Conservation (phyloP, 2,797 vertebrate genomes). For the Siniperca undulata region DNA sequence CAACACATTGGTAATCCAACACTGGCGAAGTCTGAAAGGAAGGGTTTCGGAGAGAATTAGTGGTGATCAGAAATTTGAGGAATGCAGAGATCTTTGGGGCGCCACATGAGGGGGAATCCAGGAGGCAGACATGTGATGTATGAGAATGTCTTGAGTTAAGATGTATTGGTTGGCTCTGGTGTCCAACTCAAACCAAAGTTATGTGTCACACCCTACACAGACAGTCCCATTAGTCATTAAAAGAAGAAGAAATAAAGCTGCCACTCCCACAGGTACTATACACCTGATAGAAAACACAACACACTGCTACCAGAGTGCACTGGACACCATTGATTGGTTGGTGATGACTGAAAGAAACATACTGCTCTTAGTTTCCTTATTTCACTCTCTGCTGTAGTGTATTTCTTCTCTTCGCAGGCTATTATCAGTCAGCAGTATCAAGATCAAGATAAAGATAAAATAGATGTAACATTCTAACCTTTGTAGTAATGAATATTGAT, state of each 20-base stretch:
- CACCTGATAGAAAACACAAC: constrained; percentile 47
- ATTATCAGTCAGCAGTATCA: not conserved
- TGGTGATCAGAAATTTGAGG: constrained; percentile 70
- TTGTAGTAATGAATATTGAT: constrained; percentile 26
- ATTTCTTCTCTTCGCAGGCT: not conserved
- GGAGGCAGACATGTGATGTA: constrained; percentile 51
- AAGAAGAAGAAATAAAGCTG: constrained; percentile 40
- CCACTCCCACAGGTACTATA: constrained; percentile 34
- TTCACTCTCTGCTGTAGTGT: not conserved
- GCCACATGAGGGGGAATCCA: constrained; percentile 51
- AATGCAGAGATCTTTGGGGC: constrained; percentile 69
- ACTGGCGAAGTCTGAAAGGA: constrained; percentile 48
- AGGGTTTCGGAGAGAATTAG: constrained; percentile 54
- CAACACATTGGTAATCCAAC: constrained; percentile 60
- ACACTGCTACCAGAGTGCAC: not conserved
- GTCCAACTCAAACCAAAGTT: constrained; percentile 55
- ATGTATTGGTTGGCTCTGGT: constrained; percentile 37
- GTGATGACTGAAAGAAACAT: not conserved
- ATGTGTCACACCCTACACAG: constrained; percentile 69
- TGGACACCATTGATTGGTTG: not conserved
- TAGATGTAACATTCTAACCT: not conserved
- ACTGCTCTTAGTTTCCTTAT: not conserved
- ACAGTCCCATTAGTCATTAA: constrained; percentile 67
- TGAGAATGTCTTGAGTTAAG: constrained; percentile 42
- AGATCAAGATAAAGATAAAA: constrained; percentile 13